Evolutionary conservation across 2,113 vertebrate genomes (phyloP).

Genomic region (Ictidomys tridecemlineatus): DNA sequence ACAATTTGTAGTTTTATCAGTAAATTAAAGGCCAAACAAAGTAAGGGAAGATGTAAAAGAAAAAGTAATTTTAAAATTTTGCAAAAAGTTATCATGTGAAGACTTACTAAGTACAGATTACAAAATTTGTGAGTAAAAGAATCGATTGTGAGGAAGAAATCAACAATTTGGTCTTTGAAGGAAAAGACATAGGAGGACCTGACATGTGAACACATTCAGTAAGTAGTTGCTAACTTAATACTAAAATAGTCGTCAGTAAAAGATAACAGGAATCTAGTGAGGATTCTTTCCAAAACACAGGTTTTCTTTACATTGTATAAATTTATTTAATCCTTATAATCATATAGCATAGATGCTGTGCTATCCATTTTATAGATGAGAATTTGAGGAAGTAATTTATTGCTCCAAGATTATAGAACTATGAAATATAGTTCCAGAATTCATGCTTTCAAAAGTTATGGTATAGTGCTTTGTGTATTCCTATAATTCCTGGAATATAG

Average conservation of each 20-base stretch:
- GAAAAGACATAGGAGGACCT: background rate
- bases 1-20: background rate
- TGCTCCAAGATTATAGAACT: background rate
- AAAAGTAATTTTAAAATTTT: background rate
- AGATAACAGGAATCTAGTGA: background rate
- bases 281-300: background rate
- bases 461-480: fast-evolving
- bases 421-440: background rate
- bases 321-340: background rate
- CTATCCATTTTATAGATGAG: background rate
- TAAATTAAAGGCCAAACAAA: background rate
- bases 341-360: background rate
- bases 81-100: background rate
- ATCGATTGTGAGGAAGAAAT: background rate
- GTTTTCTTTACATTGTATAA: background rate
- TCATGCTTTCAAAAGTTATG: background rate
- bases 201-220: background rate
- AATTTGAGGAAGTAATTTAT: background rate
- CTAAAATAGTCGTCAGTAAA: background rate
- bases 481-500: background rate
- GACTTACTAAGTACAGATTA: background rate
- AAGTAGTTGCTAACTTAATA: background rate
- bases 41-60: background rate
- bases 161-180: background rate
- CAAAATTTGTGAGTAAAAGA: background rate